Percentiles rank a stretch among this genome's conserved stretches.
Evolutionary conservation across 2,797 vertebrate species (phyloP).

Genomic region (Mus minutoides): DNA sequence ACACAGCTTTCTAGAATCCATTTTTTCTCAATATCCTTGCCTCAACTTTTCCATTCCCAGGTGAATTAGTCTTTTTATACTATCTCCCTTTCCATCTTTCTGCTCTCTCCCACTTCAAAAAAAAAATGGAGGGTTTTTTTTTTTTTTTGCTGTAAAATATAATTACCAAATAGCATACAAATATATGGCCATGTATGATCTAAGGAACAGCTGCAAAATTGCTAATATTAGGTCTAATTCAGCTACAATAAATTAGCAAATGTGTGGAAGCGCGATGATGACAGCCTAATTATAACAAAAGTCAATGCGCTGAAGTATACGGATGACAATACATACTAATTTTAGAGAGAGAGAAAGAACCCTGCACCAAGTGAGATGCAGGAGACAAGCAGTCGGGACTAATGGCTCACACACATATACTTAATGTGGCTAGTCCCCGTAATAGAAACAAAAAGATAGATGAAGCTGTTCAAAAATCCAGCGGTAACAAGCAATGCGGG

Average conservation of each 20-base stretch:
- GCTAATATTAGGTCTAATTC: slow-evolving; percentile 92
- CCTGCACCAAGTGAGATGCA: slow-evolving; percentile 86
- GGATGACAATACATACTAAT: slow-evolving; percentile 91
- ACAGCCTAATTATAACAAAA: slow-evolving; percentile 92
- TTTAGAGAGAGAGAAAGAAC: slow-evolving; percentile 85
- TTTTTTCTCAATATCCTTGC: slow-evolving; percentile 68
- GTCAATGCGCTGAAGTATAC: slow-evolving; percentile 89
- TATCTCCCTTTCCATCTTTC: slow-evolving; percentile 34
- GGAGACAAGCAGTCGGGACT: slow-evolving; percentile 87
- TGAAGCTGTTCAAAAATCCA: slow-evolving; percentile 89
- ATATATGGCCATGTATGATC: slow-evolving; percentile 85
- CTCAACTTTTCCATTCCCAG: slow-evolving; percentile 53
- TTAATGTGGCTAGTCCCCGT: slow-evolving; percentile 90
- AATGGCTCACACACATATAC: slow-evolving; percentile 89
- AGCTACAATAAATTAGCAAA: slow-evolving; percentile 91
- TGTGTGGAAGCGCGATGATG: slow-evolving; percentile 90
- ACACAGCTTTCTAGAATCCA: slow-evolving; percentile 62
- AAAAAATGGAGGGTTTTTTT: slow-evolving; percentile 60
- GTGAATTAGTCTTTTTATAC: slow-evolving; percentile 29
- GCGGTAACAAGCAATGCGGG: slow-evolving; percentile 89
- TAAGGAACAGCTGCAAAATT: slow-evolving; percentile 91
- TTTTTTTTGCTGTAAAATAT: slow-evolving; percentile 84
- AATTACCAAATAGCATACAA: slow-evolving; percentile 88
- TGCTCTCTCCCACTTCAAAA: slow-evolving; percentile 73
- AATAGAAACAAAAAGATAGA: slow-evolving; percentile 89